Evolutionary conservation across 2,888 invertebrate species (phyloP).

Genomic region (Sphaeridia pumilis): DNA sequence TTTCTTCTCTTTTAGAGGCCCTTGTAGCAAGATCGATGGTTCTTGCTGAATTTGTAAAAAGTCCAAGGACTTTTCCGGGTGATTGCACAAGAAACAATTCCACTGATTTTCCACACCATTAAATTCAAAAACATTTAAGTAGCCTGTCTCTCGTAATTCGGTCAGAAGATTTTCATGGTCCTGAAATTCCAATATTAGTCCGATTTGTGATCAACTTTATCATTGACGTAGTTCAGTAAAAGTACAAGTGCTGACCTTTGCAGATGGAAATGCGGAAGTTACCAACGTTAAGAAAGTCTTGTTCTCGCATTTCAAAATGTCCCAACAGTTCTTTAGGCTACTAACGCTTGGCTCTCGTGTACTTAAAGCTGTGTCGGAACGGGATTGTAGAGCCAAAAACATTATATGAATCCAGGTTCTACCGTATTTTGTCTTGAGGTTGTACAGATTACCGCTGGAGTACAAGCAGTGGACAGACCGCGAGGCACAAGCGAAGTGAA

Average conservation of each 20-base stretch:
- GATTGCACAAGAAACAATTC: constrained; percentile 89
- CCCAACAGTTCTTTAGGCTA: constrained; percentile 84
- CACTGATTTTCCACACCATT: constrained; percentile 52
- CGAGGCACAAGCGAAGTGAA: constrained; percentile 80
- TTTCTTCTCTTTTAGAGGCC: constrained; percentile 81
- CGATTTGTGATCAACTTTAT: background rate
- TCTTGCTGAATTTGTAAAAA: constrained; percentile 54
- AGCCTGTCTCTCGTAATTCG: constrained; percentile 73
- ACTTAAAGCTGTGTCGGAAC: constrained; percentile 63
- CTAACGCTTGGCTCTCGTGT: constrained; percentile 69
- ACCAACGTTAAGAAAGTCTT: constrained; percentile 79
- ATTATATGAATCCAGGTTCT: constrained; percentile 90
- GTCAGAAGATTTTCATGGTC: constrained; percentile 76
- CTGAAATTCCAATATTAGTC: constrained; percentile 39
- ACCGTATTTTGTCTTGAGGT: constrained; percentile 54
- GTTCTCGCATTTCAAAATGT: constrained; percentile 81
- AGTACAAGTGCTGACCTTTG: constrained; percentile 35
- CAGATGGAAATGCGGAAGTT: constrained; percentile 75
- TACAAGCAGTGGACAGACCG: constrained; percentile 72
- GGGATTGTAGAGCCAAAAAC: constrained; percentile 80
- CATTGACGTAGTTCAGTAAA: background rate
- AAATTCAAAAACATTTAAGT: constrained; percentile 87
- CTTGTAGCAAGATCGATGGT: constrained; percentile 77
- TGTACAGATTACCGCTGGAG: constrained; percentile 48
- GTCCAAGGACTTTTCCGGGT: constrained; percentile 77